Base-by-base conservation (phyloP, 2,797 vertebrate genomes). In the Simalia tracyae region DNA sequence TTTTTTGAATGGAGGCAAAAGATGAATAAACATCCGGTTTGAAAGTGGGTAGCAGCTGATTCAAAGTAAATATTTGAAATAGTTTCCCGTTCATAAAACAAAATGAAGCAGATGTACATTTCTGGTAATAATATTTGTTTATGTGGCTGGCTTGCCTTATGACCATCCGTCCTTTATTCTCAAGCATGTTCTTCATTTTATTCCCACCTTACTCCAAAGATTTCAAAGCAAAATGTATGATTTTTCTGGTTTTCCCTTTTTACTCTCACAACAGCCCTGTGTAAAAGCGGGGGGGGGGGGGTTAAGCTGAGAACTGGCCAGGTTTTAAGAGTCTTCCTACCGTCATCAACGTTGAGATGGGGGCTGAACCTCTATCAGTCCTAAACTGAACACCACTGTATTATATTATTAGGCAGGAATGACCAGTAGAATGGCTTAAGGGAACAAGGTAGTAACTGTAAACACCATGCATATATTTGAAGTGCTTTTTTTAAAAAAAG, bases 221-320 rank as follows among this genome's bases (percentile, higher is more conserved):
- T 76, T 76, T 76, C 42, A 46, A 42, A 76, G 31, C 17, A 17
- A 22, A 76, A 76, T 76, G 17, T 76, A 36, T 24, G 36, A 24
- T 46, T 46, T 9, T 46, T 81, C 36, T 24, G 22, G 24, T 46
- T 28, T 89, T 22, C 12, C 24, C 19, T 17, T 8, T 26, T 54
- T 50, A 63, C n/a, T 56, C 7, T 54, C 31, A 93, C 93, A 95
- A 94, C 95, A 95, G 93, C 91, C 91, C 93, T 93, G 91, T 8
- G 42, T 42, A 42, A 42, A 42, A 42, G n/a, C n/a, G 42, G 3
- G 42, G 42, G 42, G 42, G 1, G 36, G 36, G 42, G 42, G 42
- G 2, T 81, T 72, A 46, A 81, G 22, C 4, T 46, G 36, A 81
- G 76, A 81, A 46, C 46, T 24, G 4, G 11, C 36, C 24, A 1